Evolutionary conservation across 1,140 invertebrate genomes (phyloP).

Genomic region (Leptonema lineaticorne): DNA sequence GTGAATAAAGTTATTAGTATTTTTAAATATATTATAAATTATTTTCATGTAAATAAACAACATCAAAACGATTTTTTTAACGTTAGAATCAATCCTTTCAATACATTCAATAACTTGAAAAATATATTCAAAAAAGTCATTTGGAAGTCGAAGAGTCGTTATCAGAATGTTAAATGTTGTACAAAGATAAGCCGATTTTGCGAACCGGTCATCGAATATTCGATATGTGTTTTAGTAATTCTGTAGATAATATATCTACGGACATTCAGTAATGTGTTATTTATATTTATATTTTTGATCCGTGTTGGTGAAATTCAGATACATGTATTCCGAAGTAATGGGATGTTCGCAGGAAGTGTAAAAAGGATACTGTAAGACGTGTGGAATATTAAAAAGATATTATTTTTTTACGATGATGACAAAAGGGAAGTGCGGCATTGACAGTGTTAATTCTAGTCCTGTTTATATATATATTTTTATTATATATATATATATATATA

Average conservation of each 20-base stretch:
- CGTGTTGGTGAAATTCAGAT: background rate
- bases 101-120: background rate
- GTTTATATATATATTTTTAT: conserved; percentile 2
- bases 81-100: too few relatives aligned
- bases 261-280: too few relatives aligned
- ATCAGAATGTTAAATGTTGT: conserved; percentile 1
- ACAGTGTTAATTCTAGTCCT: too few relatives aligned
- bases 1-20: too few relatives aligned
- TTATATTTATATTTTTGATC: background rate
- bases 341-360: conserved; percentile 9
- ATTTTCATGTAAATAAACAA: too few relatives aligned
- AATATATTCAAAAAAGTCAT: background rate
- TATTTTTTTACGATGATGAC: too few relatives aligned
- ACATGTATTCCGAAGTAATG: background rate
- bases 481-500: too few relatives aligned
- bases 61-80: too few relatives aligned
- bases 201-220: background rate
- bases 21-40: too few relatives aligned
- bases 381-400: conserved; percentile 22
- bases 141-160: background rate
- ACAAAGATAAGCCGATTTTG: conserved; percentile 10
- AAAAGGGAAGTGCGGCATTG: too few relatives aligned
- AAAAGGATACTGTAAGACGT: conserved; percentile 6
- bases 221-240: background rate
- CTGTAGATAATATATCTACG: too few relatives aligned